Evolutionary conservation across 2,113 vertebrate species (phyloP).

Genomic region (Trachemys scripta): DNA sequence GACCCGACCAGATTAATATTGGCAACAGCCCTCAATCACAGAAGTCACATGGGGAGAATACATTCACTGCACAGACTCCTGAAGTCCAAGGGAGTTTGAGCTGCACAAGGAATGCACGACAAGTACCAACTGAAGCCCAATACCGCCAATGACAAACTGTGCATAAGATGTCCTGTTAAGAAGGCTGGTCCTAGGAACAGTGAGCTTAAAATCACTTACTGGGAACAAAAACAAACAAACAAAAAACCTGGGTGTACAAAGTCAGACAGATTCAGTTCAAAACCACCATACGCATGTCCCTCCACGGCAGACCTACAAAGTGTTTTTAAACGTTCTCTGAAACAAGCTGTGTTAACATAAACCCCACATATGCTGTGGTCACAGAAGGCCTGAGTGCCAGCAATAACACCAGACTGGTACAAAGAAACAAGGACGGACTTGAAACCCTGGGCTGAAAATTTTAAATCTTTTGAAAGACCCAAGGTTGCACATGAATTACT

Average conservation of each 20-base stretch:
- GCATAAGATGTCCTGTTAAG: background rate
- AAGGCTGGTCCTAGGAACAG: constrained; percentile 10
- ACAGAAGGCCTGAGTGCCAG: constrained; percentile 61
- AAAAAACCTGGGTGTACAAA: constrained; percentile 21
- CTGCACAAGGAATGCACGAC: background rate
- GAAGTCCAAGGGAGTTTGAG: background rate
- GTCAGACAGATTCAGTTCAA: constrained; percentile 12
- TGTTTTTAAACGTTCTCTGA: constrained; percentile 33
- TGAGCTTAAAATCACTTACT: constrained; percentile 1
- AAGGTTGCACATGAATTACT: background rate
- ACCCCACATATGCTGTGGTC: constrained; percentile 64
- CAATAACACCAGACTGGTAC: constrained; percentile 61
- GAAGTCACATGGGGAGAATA: constrained; percentile 1
- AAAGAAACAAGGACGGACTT: constrained; percentile 43
- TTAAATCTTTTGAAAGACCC: background rate
- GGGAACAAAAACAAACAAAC: background rate
- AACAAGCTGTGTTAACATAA: constrained; percentile 60
- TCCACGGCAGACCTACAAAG: background rate
- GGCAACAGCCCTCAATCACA: too few relatives aligned
- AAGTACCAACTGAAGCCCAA: background rate
- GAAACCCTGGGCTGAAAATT: background rate
- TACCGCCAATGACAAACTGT: background rate
- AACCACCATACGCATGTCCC: background rate
- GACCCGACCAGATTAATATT: too few relatives aligned
- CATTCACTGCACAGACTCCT: accelerated